phyloP scores from a whole-genome alignment of 2,797 vertebrate species.

The Emydoidea blandingii region DNA sequence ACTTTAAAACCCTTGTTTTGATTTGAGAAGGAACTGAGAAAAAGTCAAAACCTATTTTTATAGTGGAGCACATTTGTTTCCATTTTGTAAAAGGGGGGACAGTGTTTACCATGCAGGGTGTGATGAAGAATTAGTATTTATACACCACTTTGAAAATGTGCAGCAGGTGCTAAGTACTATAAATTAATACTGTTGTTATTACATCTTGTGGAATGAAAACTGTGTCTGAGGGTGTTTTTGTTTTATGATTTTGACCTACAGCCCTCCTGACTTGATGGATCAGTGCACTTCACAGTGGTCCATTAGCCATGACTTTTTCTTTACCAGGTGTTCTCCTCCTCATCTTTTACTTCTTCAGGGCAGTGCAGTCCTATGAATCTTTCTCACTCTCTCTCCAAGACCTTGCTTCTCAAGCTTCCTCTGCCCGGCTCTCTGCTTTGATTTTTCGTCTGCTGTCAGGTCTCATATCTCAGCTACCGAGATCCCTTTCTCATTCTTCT shows the following conservation, averaged over 20 bases:
- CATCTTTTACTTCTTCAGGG: neutral
- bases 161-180: neutral
- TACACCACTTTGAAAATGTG: neutral
- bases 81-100: neutral
- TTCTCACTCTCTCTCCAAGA: neutral
- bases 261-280: neutral
- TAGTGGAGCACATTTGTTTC: neutral
- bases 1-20: neutral
- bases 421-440: neutral
- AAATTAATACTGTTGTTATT: neutral
- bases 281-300: neutral
- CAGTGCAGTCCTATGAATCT: neutral
- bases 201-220: neutral
- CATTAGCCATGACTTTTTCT: neutral
- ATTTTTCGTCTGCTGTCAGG: neutral
- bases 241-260: neutral
- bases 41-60: neutral
- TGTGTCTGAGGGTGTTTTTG: neutral
- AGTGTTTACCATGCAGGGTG: neutral
- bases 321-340: rapidly evolving
- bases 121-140: conserved; percentile 6
- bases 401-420: neutral
- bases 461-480: neutral
- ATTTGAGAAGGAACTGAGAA: neutral
- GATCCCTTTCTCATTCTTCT: neutral